phyloP scores from a whole-genome alignment of 1,140 invertebrate species.

The Pomacea maculata region DNA sequence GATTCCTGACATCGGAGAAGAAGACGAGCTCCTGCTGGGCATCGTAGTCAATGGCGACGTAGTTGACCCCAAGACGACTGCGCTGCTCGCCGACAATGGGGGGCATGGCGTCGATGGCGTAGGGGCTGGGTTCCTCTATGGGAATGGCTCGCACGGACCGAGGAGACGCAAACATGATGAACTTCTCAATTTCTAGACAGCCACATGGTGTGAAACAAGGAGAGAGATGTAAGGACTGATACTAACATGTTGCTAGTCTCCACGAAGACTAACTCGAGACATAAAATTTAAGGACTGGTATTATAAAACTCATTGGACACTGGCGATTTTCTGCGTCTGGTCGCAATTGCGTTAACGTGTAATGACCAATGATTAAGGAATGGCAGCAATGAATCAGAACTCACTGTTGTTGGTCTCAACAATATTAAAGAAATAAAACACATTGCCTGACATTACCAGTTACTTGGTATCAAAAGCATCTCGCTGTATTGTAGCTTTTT shows the following conservation, averaged over 20 bases:
- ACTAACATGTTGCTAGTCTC: not conserved
- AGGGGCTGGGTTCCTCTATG: conserved; percentile 74
- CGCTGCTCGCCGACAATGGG: conserved; percentile 70
- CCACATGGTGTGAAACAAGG: conserved; percentile 10
- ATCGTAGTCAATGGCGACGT: conserved; percentile 97
- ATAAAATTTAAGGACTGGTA: not conserved
- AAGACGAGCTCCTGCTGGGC: conserved; percentile 89
- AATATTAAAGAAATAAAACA: no score
- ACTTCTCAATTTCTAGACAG: conserved; percentile 80
- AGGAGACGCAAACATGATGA: conserved; percentile 96
- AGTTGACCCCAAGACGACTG: conserved; percentile 80
- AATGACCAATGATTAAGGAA: no score
- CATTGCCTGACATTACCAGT: no score
- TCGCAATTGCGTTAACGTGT: no score
- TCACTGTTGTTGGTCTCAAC: no score
- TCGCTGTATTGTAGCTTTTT: no score
- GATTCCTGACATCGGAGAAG: conserved; percentile 96
- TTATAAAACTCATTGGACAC: not conserved
- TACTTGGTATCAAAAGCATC: no score
- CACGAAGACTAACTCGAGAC: not conserved
- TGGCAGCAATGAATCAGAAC: no score
- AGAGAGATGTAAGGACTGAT: not conserved
- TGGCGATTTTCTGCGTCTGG: not conserved
- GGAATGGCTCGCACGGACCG: conserved; percentile 96
- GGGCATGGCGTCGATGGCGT: conserved; percentile 84